Percentiles rank a stretch among this genome's conserved stretches.
Conservation (phyloP, 2,797 vertebrate genomes). For the Bradypodion ventrale region DNA sequence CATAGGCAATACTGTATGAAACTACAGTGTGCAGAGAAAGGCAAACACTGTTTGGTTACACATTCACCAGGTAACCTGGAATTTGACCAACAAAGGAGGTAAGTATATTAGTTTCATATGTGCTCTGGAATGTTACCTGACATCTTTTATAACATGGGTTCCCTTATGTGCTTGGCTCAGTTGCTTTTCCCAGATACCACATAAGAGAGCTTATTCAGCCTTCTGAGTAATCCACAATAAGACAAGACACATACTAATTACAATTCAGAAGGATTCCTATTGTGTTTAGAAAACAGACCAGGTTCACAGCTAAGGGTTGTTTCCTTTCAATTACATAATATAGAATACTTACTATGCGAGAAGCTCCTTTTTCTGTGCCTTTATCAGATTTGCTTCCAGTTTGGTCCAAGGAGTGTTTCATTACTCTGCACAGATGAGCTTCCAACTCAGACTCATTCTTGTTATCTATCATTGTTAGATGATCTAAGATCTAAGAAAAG, state of each 20-base stretch:
- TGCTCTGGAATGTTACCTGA: not conserved
- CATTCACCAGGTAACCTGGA: not conserved
- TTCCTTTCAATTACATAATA: not conserved
- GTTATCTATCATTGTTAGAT: constrained; percentile 97
- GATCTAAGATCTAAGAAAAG: constrained; percentile 89
- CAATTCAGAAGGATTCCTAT: not conserved
- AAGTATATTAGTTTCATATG: not conserved
- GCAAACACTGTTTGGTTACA: no score
- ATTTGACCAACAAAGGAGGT: no score
- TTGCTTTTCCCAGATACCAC: not conserved
- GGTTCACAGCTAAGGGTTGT: not conserved
- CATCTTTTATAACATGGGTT: not conserved
- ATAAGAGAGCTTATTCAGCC: not conserved
- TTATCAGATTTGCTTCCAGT: constrained; percentile 86
- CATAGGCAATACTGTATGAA: not conserved
- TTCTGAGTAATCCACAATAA: not conserved
- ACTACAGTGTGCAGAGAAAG: not conserved
- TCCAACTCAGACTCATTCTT: constrained; percentile 96
- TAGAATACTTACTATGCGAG: constrained; percentile 77
- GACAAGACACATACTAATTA: not conserved
- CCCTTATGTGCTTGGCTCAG: not conserved
- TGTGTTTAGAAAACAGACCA: not conserved
- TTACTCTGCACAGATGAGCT: constrained; percentile 87
- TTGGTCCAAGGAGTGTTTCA: constrained; percentile 89
- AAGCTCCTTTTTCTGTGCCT: constrained; percentile 89